These are phyloP conservation scores for Cosmia trapezina DNA, from an alignment of 2,888 invertebrate species.

Conservation along the genomic window DNA sequence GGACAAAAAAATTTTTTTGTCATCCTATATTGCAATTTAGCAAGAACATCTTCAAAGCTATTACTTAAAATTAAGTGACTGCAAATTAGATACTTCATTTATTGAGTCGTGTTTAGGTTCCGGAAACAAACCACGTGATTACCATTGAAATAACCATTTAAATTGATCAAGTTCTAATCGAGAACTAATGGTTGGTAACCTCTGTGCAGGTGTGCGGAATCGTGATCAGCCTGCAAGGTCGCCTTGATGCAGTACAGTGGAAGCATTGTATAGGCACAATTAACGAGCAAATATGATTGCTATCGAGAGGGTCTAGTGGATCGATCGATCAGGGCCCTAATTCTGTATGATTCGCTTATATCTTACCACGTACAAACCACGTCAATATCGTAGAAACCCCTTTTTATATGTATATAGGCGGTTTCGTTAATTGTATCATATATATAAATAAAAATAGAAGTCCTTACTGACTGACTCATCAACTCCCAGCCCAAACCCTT, in stretches of 20 bases:
- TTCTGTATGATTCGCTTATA: too few relatives aligned
- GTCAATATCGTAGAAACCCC: too few relatives aligned
- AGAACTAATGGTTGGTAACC: conserved; percentile 44
- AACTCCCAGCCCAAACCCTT: too few relatives aligned
- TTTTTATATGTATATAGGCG: too few relatives aligned
- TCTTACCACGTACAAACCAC: too few relatives aligned
- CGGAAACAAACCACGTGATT: conserved; percentile 30
- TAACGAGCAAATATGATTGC: conserved; percentile 68
- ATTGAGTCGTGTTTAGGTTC: neutral
- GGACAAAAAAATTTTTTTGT: too few relatives aligned
- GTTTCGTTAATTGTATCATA: too few relatives aligned
- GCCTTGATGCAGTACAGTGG: conserved; percentile 68
- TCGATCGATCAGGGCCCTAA: conserved; percentile 21
- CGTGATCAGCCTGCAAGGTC: conserved; percentile 82
- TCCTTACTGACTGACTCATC: too few relatives aligned
- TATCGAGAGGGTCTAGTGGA: conserved; percentile 42
- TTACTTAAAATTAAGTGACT: conserved; percentile 6
- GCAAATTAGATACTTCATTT: conserved; percentile 14
- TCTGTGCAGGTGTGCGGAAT: conserved; percentile 75
- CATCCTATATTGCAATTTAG: conserved; percentile 12
- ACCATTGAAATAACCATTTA: conserved; percentile 32
- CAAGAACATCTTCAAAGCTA: conserved; percentile 16
- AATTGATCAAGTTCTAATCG: conserved; percentile 46
- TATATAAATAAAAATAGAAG: too few relatives aligned
- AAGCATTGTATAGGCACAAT: conserved; percentile 72